Evolutionary conservation across 2,113 vertebrate species (phyloP).

Genomic region (Morone chrysops): DNA sequence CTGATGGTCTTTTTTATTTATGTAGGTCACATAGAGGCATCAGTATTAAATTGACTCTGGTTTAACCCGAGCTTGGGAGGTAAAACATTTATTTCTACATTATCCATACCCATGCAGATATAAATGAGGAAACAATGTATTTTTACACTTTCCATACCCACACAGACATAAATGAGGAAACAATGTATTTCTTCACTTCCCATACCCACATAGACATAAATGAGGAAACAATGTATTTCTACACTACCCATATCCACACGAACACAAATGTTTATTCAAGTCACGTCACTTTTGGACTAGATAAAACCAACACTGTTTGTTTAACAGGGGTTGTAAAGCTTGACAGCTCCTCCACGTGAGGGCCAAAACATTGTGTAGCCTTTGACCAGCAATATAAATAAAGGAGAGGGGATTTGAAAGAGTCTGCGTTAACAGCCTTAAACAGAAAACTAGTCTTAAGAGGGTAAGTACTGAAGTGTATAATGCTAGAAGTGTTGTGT

Average conservation of each 20-base stretch:
- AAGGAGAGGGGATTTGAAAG: conserved; percentile 8
- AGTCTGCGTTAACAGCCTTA: background rate
- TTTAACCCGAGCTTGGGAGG: no score
- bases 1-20: no score
- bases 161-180: no score
- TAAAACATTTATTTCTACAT: no score
- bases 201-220: background rate
- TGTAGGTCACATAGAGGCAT: no score
- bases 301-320: conserved; percentile 18
- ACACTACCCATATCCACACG: background rate
- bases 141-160: no score
- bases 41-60: no score
- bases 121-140: no score
- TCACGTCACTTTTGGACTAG: conserved; percentile 24
- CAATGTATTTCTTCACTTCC: no score
- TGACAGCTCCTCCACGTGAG: conserved; percentile 14
- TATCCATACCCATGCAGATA: no score
- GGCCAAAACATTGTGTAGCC: conserved; percentile 14
- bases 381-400: conserved; percentile 30
- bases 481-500: background rate
- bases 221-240: conserved; percentile 2
- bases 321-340: conserved; percentile 39
- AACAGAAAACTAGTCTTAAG: conserved; percentile 4
- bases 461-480: conserved; percentile 43
- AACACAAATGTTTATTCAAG: conserved; percentile 44